Percentiles rank a stretch among this genome's conserved stretches.
phyloP scores from a whole-genome alignment of 37 sponge, comb jelly and placozoan species.

The Agelas oroides region DNA sequence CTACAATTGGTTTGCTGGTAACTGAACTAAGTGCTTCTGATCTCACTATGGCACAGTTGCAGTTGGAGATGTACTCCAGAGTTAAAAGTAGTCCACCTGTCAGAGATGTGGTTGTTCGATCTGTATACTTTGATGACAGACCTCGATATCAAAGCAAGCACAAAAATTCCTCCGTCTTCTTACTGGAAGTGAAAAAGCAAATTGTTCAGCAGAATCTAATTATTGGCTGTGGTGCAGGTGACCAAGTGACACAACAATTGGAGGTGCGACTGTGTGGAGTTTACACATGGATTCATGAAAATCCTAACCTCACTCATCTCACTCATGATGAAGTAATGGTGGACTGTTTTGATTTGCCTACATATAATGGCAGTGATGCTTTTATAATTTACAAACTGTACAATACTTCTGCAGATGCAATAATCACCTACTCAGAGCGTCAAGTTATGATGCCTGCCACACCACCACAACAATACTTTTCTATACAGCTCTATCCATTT shows the following conservation, averaged over 20 bases:
- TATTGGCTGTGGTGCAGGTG: slow-evolving; percentile 11
- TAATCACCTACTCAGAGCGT: neutral
- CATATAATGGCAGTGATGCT: neutral
- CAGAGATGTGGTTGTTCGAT: slow-evolving; percentile 4
- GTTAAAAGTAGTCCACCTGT: neutral
- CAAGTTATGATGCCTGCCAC: slow-evolving; percentile 1
- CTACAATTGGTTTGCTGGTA: no score
- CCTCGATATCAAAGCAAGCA: slow-evolving; percentile 1
- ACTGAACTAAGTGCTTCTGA: no score
- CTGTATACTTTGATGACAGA: slow-evolving; percentile 29
- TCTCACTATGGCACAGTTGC: no score
- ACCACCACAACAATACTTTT: no score
- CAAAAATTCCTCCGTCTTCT: neutral
- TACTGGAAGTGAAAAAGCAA: neutral
- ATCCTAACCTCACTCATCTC: neutral
- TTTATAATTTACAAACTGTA: slow-evolving; percentile 9
- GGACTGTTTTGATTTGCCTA: no score
- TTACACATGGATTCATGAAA: neutral
- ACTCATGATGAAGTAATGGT: neutral
- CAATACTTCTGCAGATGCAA: neutral
- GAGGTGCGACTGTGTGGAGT: neutral
- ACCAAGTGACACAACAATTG: neutral
- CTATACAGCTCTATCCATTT: no score
- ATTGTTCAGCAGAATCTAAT: neutral
- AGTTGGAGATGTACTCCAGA: no score